Evolutionary conservation across 2,888 invertebrate genomes (phyloP).

Genomic region (Sesia apiformis): DNA sequence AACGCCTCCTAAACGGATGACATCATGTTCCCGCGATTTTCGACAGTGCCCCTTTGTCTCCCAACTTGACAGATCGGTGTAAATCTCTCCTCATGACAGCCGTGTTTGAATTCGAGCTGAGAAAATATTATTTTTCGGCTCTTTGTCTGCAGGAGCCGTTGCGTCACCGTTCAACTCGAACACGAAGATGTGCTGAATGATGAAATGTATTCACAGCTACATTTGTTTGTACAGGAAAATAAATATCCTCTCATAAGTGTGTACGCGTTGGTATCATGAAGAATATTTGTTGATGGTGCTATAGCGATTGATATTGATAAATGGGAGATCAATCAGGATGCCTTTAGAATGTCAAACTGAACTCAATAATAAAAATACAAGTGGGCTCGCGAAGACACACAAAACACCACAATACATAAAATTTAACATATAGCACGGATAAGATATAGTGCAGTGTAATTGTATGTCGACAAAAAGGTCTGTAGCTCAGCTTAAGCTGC

Average conservation of each 20-base stretch:
- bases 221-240: constrained; percentile 60
- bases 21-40: constrained; percentile 54
- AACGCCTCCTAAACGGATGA: constrained; percentile 34
- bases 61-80: constrained; percentile 52
- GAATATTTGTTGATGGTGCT: background rate
- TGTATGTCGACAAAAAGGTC: no score
- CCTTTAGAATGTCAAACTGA: no score
- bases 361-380: no score
- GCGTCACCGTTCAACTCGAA: constrained; percentile 15
- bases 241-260: constrained; percentile 42
- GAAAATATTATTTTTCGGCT: constrained; percentile 52
- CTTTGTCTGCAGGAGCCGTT: constrained; percentile 29
- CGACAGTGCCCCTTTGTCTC: constrained; percentile 62
- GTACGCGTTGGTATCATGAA: constrained; percentile 18
- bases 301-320: no score
- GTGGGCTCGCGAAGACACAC: no score
- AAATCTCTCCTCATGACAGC: constrained; percentile 60
- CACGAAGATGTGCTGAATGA: constrained; percentile 35
- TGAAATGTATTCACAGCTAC: constrained; percentile 52
- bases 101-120: constrained; percentile 45
- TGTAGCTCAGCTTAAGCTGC: no score
- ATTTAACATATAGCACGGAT: no score
- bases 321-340: no score
- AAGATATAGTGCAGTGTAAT: no score
- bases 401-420: no score